Evolutionary conservation across 2,888 invertebrate species (phyloP).

Genomic region (Hydrotaea cyrtoneurina): DNA sequence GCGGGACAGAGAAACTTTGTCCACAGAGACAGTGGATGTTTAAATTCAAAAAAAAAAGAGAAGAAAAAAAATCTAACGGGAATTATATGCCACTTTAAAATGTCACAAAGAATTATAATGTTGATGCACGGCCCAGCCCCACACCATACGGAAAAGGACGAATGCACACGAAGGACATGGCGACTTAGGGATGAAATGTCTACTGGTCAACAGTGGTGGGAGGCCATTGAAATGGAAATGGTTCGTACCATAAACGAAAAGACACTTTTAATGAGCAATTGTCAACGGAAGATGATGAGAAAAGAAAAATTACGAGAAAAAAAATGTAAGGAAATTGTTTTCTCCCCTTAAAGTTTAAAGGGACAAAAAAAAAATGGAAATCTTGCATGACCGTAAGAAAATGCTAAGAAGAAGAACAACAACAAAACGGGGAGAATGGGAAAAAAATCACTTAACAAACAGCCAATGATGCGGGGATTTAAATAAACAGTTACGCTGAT

Average conservation of each 20-base stretch:
- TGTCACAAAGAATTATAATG: constrained; percentile 74
- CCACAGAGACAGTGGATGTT: constrained; percentile 15
- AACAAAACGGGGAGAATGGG: constrained; percentile 2
- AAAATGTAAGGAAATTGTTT: constrained; percentile 24
- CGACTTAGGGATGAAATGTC: constrained; percentile 41
- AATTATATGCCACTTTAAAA: constrained; percentile 79
- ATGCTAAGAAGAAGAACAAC: constrained; percentile 28
- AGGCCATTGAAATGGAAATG: constrained; percentile 28
- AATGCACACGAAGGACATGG: neutral
- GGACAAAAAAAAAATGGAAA: neutral
- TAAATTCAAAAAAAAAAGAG: constrained; percentile 33
- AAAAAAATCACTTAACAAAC: constrained; percentile 66
- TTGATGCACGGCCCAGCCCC: constrained; percentile 34
- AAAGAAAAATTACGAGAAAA: constrained; percentile 4
- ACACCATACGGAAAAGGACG: neutral
- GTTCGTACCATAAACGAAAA: constrained; percentile 68
- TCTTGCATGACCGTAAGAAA: constrained; percentile 22
- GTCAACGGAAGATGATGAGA: constrained; percentile 54
- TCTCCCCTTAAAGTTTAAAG: constrained; percentile 14
- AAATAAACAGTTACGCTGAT: constrained; percentile 80
- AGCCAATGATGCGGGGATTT: constrained; percentile 75
- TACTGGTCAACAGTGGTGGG: constrained; percentile 23
- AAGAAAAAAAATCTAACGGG: constrained; percentile 73
- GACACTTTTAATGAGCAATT: constrained; percentile 79
- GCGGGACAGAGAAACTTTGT: neutral